phyloP scores from a whole-genome alignment of 2,888 invertebrate genomes.

The Thera britannica region DNA sequence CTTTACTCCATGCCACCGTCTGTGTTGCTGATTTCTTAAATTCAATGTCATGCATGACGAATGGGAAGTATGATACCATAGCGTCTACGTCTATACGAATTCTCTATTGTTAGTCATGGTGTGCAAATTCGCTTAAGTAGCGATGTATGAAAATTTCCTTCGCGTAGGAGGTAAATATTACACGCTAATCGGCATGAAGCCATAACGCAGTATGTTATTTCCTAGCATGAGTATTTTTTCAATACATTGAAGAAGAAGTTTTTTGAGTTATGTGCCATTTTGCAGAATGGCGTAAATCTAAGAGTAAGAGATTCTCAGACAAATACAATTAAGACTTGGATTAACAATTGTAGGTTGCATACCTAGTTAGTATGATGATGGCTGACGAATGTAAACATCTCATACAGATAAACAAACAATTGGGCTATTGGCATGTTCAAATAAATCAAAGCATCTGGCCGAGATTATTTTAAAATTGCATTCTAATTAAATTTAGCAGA shows the following conservation, averaged over 20 bases:
- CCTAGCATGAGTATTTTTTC: constrained; percentile 19
- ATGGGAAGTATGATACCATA: constrained; percentile 35
- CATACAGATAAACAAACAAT: constrained; percentile 28
- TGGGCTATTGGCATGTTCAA: constrained; percentile 9
- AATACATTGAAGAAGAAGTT: constrained; percentile 4
- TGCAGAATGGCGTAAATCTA: not conserved
- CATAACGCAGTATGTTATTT: constrained; percentile 39
- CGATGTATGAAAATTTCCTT: constrained; percentile 39
- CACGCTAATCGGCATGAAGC: constrained; percentile 32
- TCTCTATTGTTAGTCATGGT: constrained; percentile 16
- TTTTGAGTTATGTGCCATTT: not conserved
- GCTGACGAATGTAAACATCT: constrained; percentile 25
- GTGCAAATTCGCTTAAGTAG: constrained; percentile 30
- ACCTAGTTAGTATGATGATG: not conserved
- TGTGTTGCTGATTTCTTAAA: constrained; percentile 44
- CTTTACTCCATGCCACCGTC: constrained; percentile 25
- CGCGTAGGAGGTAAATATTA: constrained; percentile 33
- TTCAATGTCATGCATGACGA: constrained; percentile 34
- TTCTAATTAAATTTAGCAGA: constrained; percentile 61
- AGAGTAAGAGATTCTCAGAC: not conserved
- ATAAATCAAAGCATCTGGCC: constrained; percentile 25
- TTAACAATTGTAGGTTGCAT: not conserved
- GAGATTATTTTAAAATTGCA: constrained; percentile 43
- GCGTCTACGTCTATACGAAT: constrained; percentile 14
- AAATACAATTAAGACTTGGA: not conserved